These are phyloP conservation scores for Pachliopta kotzebuea DNA, from an alignment of 2,888 invertebrate species.

Conservation along the genomic window DNA sequence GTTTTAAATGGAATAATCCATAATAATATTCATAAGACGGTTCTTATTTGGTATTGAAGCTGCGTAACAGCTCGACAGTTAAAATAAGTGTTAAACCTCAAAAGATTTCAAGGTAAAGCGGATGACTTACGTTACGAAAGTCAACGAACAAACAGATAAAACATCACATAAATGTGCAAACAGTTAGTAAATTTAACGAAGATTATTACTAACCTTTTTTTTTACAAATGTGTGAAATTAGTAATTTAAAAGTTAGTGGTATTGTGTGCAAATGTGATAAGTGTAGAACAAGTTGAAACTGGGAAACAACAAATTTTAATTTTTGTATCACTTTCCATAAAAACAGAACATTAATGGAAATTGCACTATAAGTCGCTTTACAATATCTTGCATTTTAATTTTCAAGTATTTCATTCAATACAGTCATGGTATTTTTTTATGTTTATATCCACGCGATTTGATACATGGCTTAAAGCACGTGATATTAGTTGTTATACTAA, in stretches of 20 bases:
- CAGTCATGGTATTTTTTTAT: no score
- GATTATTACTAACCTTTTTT: not conserved
- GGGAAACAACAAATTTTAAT: no score
- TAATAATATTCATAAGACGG: not conserved
- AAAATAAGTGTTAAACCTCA: slow-evolving; percentile 1
- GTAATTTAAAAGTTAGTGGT: not conserved
- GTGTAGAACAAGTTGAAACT: no score
- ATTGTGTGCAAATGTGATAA: no score
- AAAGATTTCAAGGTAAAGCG: slow-evolving; percentile 2
- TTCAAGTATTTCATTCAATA: no score
- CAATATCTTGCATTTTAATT: no score
- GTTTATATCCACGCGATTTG: no score
- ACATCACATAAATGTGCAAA: slow-evolving; percentile 8
- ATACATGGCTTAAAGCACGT: no score
- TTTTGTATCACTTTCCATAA: no score
- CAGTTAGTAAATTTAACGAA: slow-evolving; percentile 2
- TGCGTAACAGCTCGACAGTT: not conserved
- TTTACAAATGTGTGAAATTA: not conserved
- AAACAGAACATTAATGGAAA: no score
- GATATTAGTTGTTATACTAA: no score
- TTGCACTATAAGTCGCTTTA: no score
- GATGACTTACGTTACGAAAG: not conserved
- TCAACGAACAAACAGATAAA: slow-evolving; percentile 7
- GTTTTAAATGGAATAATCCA: not conserved
- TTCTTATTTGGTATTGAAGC: not conserved